Evolutionary conservation across 2,113 vertebrate species (phyloP).

Genomic region (Canis aureus): DNA sequence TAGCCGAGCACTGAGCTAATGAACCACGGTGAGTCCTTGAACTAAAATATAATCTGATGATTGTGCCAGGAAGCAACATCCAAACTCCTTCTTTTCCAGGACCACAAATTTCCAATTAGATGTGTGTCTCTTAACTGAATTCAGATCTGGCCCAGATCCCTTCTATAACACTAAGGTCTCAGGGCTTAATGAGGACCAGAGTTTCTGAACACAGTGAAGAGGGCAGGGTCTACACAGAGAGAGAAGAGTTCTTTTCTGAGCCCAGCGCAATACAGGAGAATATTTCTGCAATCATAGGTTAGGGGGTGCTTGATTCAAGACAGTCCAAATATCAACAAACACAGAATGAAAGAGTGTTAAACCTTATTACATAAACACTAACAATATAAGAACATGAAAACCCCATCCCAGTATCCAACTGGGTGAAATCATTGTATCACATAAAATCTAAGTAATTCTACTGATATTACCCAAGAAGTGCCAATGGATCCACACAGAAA

Average conservation of each 20-base stretch:
- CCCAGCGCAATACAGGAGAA: no score
- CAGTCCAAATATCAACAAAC: not conserved
- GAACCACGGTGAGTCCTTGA: not conserved
- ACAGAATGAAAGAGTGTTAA: not conserved
- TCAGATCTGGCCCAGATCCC: not conserved
- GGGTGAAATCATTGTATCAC: not conserved
- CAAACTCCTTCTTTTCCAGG: not conserved
- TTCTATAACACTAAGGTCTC: not conserved
- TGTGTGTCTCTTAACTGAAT: not conserved
- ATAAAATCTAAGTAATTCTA: not conserved
- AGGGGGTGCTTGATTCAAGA: not conserved
- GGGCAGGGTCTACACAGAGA: not conserved
- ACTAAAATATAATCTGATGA: not conserved
- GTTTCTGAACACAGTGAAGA: not conserved
- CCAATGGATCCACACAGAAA: not conserved
- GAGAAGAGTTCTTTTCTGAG: not conserved
- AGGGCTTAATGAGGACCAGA: not conserved
- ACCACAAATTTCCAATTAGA: conserved; percentile 30
- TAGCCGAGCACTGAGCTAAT: conserved; percentile 15
- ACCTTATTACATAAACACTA: not conserved
- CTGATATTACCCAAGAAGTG: no score
- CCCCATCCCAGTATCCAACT: not conserved
- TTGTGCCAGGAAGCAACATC: not conserved
- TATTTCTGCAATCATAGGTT: not conserved
- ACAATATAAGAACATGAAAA: not conserved